Conservation (phyloP, 2,888 invertebrate genomes). For the Epirrita christyi region DNA sequence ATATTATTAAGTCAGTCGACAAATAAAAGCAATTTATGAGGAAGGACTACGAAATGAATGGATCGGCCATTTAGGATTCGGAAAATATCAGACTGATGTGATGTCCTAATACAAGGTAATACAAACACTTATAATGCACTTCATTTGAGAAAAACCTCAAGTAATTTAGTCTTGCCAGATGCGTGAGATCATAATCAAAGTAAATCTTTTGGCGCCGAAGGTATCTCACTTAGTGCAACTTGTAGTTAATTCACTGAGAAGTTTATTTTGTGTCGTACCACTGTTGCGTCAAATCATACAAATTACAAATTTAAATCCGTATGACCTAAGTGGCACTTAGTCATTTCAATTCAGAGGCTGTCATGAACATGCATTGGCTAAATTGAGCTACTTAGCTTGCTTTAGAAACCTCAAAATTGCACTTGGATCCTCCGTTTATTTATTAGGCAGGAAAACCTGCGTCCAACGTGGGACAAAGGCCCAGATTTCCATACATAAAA, state of each 20-base stretch:
- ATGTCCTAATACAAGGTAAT: too few relatives aligned
- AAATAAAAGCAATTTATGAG: constrained; percentile 74
- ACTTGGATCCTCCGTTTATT: constrained; percentile 28
- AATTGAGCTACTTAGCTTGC: constrained; percentile 1
- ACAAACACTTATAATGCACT: too few relatives aligned
- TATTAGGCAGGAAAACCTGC: constrained; percentile 20
- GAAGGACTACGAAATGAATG: constrained; percentile 42
- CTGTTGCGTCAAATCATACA: neutral
- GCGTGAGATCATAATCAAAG: neutral
- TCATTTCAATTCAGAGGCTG: neutral
- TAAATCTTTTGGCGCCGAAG: neutral
- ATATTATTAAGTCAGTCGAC: constrained; percentile 77
- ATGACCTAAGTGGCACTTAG: neutral
- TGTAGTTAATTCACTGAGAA: too few relatives aligned
- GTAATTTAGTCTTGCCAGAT: too few relatives aligned
- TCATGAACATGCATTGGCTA: constrained; percentile 34
- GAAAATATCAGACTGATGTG: neutral
- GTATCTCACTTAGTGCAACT: neutral
- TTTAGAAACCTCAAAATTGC: constrained; percentile 19
- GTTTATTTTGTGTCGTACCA: too few relatives aligned
- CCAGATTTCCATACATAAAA: constrained; percentile 73
- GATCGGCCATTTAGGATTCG: constrained; percentile 3
- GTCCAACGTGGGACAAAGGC: constrained; percentile 59
- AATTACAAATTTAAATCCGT: neutral
- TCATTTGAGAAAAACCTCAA: too few relatives aligned